These are phyloP conservation scores for Hemichromis elongatus DNA, from an alignment of 2,113 vertebrate genomes.

Conservation along the genomic window DNA sequence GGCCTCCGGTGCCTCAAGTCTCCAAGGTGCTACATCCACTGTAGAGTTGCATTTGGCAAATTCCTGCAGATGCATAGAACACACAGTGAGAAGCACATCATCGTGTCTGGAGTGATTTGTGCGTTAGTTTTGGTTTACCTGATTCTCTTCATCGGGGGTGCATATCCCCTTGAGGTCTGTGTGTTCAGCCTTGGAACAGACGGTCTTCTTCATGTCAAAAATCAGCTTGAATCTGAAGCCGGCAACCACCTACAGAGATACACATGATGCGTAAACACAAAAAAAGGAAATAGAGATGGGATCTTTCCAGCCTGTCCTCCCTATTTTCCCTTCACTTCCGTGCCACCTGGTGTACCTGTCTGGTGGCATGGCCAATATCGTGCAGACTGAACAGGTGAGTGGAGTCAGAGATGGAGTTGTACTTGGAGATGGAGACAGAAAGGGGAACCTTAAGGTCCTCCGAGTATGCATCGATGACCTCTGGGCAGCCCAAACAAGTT, in stretches of 20 bases:
- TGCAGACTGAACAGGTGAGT: conserved; percentile 70
- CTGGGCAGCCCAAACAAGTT: conserved; percentile 75
- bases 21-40: conserved; percentile 73
- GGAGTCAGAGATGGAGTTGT: conserved; percentile 66
- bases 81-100: not conserved
- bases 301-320: not conserved
- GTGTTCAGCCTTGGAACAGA: conserved; percentile 79
- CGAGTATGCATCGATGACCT: conserved; percentile 41
- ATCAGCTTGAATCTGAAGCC: conserved; percentile 77
- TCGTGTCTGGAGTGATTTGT: not conserved
- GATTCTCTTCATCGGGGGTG: conserved; percentile 18
- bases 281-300: not conserved
- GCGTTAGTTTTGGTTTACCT: conserved; percentile 66
- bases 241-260: conserved; percentile 75
- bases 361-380: conserved; percentile 62
- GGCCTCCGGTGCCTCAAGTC: conserved; percentile 49
- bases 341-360: conserved; percentile 74
- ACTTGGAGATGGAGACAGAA: conserved; percentile 61
- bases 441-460: conserved; percentile 73
- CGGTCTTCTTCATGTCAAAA: conserved; percentile 80
- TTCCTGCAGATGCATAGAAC: conserved; percentile 61
- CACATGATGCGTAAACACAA: not conserved
- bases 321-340: not conserved
- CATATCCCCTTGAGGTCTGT: conserved; percentile 73
- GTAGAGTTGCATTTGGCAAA: conserved; percentile 70